Percentiles rank a stretch among this genome's conserved stretches.
phyloP scores from a whole-genome alignment of 2,113 vertebrate genomes.

The Lipophrys pholis region DNA sequence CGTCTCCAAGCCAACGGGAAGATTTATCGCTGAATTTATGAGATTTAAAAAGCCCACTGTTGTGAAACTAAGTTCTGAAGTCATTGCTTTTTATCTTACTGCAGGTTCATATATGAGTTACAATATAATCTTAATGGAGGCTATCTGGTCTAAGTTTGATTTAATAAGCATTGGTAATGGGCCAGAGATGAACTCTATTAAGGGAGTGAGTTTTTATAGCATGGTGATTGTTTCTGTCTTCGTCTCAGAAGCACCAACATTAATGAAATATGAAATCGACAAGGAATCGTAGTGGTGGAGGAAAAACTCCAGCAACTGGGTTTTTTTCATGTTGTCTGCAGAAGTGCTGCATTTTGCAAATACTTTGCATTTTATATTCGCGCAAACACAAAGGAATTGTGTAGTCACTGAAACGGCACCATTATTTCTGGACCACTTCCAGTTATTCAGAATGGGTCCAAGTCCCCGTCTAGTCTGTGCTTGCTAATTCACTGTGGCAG shows the following conservation, averaged over 20 bases:
- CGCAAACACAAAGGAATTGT: background rate
- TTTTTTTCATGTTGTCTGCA: conserved; percentile 11
- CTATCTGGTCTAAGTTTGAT: conserved; percentile 48
- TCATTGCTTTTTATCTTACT: background rate
- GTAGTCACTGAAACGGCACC: conserved; percentile 8
- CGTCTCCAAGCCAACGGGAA: background rate
- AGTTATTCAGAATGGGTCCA: conserved; percentile 40
- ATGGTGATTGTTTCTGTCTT: conserved; percentile 6
- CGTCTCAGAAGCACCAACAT: conserved; percentile 36
- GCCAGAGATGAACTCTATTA: conserved; percentile 34
- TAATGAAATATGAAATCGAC: conserved; percentile 45
- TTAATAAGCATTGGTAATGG: conserved; percentile 55
- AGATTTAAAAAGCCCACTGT: background rate
- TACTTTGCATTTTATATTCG: conserved; percentile 2
- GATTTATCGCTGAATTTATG: conserved; percentile 11
- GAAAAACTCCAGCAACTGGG: conserved; percentile 33
- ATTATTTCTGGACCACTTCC: conserved; percentile 60
- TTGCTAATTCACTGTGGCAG: conserved; percentile 27
- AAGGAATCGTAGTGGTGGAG: conserved; percentile 27
- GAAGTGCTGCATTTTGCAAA: background rate
- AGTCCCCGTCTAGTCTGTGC: conserved; percentile 30
- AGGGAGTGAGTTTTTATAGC: conserved; percentile 30
- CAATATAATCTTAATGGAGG: conserved; percentile 18
- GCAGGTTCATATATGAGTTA: conserved; percentile 30
- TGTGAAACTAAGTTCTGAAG: background rate